Evolutionary conservation across 2,888 invertebrate genomes (phyloP).

Genomic region (Melinaea marsaeus): DNA sequence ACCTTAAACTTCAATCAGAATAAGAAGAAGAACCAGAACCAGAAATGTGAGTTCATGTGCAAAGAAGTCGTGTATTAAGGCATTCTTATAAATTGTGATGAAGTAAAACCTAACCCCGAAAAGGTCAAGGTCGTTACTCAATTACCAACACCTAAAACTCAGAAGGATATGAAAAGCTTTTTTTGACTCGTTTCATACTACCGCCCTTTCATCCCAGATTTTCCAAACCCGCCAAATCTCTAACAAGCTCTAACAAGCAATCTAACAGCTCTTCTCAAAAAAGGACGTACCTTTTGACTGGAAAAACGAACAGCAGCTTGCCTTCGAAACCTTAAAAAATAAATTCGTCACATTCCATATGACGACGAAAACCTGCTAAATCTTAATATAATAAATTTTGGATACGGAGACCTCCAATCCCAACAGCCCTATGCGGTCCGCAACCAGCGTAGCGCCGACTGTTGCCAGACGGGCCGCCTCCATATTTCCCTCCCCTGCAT

Average conservation of each 20-base stretch:
- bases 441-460: too few relatives aligned
- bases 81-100: constrained; percentile 12
- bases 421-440: too few relatives aligned
- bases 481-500: too few relatives aligned
- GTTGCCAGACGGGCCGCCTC: too few relatives aligned
- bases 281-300: constrained; percentile 10
- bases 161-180: constrained; percentile 25
- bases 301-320: constrained; percentile 12
- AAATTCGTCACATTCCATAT: constrained; percentile 20
- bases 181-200: constrained; percentile 22
- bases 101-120: constrained; percentile 13
- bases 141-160: constrained; percentile 16
- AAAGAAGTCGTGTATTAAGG: constrained; percentile 16
- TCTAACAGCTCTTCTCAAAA: constrained; percentile 9
- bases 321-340: constrained; percentile 26
- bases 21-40: too few relatives aligned
- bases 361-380: too few relatives aligned
- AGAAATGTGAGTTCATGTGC: constrained; percentile 16
- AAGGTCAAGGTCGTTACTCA: constrained; percentile 9
- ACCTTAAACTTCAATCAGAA: constrained; percentile 16
- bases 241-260: not conserved
- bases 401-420: too few relatives aligned
- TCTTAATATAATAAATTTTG: too few relatives aligned
- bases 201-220: constrained; percentile 25
- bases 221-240: constrained; percentile 32